Evolutionary conservation across 1,140 invertebrate species (phyloP).

Genomic region (Drosophila littoralis): DNA sequence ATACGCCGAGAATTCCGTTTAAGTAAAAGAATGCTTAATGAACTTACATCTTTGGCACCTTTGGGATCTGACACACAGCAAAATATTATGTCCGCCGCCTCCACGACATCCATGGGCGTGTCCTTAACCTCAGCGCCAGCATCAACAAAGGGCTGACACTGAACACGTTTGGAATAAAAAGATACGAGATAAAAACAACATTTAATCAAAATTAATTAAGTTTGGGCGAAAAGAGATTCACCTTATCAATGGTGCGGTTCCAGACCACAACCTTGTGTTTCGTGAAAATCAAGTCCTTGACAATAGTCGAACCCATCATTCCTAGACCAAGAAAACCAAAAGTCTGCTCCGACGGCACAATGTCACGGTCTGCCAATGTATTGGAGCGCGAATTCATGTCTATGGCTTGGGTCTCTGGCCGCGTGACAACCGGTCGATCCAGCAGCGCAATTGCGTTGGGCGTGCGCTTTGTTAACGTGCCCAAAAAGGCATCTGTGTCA

Average conservation of each 20-base stretch:
- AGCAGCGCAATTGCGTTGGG: slow-evolving; percentile 78
- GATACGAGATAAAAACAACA: background rate
- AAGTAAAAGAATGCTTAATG: background rate
- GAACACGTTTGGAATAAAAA: slow-evolving; percentile 8
- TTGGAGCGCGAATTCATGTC: slow-evolving; percentile 92
- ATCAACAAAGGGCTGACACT: slow-evolving; percentile 91
- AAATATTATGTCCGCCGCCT: slow-evolving; percentile 96
- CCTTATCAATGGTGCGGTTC: slow-evolving; percentile 97
- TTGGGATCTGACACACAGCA: slow-evolving; percentile 96
- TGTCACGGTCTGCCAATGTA: slow-evolving; percentile 93
- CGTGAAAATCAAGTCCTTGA: slow-evolving; percentile 97
- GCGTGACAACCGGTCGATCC: slow-evolving; percentile 73
- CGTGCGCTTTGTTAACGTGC: slow-evolving; percentile 62
- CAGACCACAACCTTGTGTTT: slow-evolving; percentile 97
- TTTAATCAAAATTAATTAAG: background rate
- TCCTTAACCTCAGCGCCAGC: slow-evolving; percentile 90
- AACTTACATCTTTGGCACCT: slow-evolving; percentile 95
- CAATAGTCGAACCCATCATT: slow-evolving; percentile 98
- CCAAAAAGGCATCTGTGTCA: slow-evolving; percentile 58
- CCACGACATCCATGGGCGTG: slow-evolving; percentile 96
- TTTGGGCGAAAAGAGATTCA: slow-evolving; percentile 84
- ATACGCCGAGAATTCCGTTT: no score
- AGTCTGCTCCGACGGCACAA: slow-evolving; percentile 93
- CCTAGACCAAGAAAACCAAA: slow-evolving; percentile 98
- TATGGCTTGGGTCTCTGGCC: slow-evolving; percentile 89